Evolutionary conservation across 2,888 invertebrate genomes (phyloP).

Genomic region (Galerucella nymphaeae): DNA sequence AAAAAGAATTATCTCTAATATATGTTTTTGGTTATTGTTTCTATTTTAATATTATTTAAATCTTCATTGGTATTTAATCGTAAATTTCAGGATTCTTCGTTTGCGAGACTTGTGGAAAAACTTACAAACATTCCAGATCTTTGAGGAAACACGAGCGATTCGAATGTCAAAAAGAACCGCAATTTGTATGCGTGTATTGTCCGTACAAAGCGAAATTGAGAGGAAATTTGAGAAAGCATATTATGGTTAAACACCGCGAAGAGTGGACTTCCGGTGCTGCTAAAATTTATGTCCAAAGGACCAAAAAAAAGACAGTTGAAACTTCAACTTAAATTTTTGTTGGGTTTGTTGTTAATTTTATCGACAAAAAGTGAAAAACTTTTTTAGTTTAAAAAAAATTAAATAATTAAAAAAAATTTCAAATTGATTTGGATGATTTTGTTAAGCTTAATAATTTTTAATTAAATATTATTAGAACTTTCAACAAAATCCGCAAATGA

Average conservation of each 20-base stretch:
- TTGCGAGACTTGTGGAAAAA: slow-evolving; percentile 54
- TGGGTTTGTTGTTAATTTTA: not conserved
- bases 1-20: too few species aligned
- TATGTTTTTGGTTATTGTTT: not conserved
- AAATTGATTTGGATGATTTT: too few species aligned
- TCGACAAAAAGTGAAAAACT: not conserved
- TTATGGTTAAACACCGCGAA: slow-evolving; percentile 34
- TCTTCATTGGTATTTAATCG: not conserved
- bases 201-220: slow-evolving; percentile 40
- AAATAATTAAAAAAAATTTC: too few species aligned
- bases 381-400: too few species aligned
- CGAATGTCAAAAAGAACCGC: slow-evolving; percentile 50
- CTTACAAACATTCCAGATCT: slow-evolving; percentile 51
- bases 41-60: not conserved
- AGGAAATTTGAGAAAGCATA: slow-evolving; percentile 31
- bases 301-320: slow-evolving; percentile 19
- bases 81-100: slow-evolving; percentile 33
- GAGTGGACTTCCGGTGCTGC: slow-evolving; percentile 40
- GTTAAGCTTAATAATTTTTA: too few species aligned
- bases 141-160: slow-evolving; percentile 47
- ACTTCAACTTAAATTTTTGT: not conserved
- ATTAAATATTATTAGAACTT: too few species aligned
- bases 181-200: slow-evolving; percentile 42
- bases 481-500: too few species aligned
- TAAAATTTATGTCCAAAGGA: slow-evolving; percentile 39